Base-by-base conservation (phyloP, 2,888 invertebrate genomes). In the Macrophya alboannulata region DNA sequence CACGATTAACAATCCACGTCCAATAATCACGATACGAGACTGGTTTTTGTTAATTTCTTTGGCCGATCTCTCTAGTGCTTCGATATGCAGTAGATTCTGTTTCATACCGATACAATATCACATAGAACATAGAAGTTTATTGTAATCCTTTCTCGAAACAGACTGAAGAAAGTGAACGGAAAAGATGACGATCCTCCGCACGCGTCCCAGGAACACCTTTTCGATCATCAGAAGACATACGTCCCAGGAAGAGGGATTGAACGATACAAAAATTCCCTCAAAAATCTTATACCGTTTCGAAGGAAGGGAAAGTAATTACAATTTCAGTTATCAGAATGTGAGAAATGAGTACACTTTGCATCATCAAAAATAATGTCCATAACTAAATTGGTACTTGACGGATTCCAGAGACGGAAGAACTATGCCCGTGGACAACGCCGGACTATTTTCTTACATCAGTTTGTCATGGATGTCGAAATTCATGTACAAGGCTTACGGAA, bases 381-480 rank as follows among this genome's bases (percentile, higher is more conserved):
- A 6, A 68, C 40, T 8, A 65, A 17, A 59, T 79, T 62, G 0
- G 21, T 40, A 12, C 12, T 25, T 40, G 31, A 71, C n/a, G 45
- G 17, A 84, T 87, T 88, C 12, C 88, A 92, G 92, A 17, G 87
- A 90, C 4, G 90, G 90, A 84, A 90, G 90, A 85, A 90, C 86
- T 81, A 93, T 94, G 91, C 94, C 94, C 0, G 92, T 94, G 40
- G 94, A 95, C 79, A 91, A 90, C 84, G 94, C 94, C 8, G 95
- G 95, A 8, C 93, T 94, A 88, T 93, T 95, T 88, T 95, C 95
- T 4, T 94, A 94, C 87, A 91, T 95, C 65, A 94, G 94, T 21
- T 94, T 94, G 87, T 93, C 94, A 40, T 95, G 95, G 95, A 91
- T 95, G 88, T 94, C 94, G 0, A 91, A 91, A 6, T 93, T 94